A percentile compares a stretch with the other conserved stretches of the same genome.
Conservation (phyloP, 1,140 invertebrate genomes). For the Drosophila rhopaloa region DNA sequence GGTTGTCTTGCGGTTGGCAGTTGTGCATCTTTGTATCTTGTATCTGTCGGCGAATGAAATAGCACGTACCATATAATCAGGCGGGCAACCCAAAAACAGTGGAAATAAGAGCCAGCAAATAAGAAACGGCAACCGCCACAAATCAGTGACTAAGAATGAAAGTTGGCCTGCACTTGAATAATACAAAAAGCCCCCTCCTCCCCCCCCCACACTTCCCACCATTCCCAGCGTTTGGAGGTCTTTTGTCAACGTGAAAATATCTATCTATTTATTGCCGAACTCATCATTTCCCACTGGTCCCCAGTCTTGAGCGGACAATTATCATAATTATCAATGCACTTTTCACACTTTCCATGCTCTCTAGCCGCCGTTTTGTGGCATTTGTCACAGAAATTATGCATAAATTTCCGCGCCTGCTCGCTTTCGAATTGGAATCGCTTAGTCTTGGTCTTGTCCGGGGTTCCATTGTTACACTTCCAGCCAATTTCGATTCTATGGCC, state of each 20-base stretch:
- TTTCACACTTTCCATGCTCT: constrained; percentile 56
- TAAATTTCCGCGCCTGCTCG: constrained; percentile 59
- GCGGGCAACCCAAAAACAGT: constrained; percentile 66
- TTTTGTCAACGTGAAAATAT: constrained; percentile 56
- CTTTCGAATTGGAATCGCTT: constrained; percentile 76
- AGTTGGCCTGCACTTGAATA: constrained; percentile 40
- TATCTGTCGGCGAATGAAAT: constrained; percentile 64
- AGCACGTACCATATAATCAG: constrained; percentile 73
- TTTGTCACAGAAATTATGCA: constrained; percentile 80
- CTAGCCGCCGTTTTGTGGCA: constrained; percentile 24
- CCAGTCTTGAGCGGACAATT: constrained; percentile 45
- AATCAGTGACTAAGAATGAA: constrained; percentile 72
- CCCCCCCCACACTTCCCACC: no score
- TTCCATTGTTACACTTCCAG: constrained; percentile 59
- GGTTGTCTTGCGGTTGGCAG: constrained; percentile 31
- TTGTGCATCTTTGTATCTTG: constrained; percentile 34
- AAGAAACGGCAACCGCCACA: constrained; percentile 51
- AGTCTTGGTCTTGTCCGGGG: constrained; percentile 31
- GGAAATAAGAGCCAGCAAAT: constrained; percentile 35
- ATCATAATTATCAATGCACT: constrained; percentile 80
- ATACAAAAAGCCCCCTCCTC: background rate
- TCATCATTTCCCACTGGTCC: constrained; percentile 8
- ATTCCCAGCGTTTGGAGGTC: background rate
- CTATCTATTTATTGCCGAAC: constrained; percentile 52
- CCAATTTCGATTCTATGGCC: constrained; percentile 52